phyloP scores from a whole-genome alignment of 2,888 invertebrate species.

The Aquatica leii region DNA sequence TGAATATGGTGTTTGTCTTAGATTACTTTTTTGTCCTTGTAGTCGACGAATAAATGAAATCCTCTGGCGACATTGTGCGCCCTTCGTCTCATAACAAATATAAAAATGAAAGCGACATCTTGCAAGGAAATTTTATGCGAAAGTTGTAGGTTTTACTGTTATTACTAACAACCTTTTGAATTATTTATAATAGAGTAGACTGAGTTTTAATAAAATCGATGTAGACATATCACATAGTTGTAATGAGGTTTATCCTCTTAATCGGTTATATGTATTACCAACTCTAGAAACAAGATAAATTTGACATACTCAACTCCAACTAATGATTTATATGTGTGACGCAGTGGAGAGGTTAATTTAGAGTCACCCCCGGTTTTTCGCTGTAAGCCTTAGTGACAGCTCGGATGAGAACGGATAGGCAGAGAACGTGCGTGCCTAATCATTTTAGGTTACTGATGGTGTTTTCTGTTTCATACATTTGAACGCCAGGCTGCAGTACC shows the following conservation, averaged over 20 bases:
- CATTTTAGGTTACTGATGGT: conserved; percentile 25
- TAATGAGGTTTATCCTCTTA: conserved; percentile 19
- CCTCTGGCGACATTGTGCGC: too few relatives aligned
- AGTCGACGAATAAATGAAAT: too few relatives aligned
- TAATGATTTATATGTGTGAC: conserved; percentile 36
- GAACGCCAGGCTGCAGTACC: conserved; percentile 4
- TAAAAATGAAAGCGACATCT: not conserved
- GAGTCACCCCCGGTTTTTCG: conserved; percentile 37
- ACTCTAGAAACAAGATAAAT: conserved; percentile 30
- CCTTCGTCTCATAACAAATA: too few relatives aligned
- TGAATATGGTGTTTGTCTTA: not conserved
- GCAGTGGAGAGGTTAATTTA: conserved; percentile 37
- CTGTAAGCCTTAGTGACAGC: conserved; percentile 36
- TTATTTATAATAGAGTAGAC: not conserved
- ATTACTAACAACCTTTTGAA: not conserved
- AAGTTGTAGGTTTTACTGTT: not conserved
- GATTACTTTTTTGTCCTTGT: not conserved
- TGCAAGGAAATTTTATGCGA: not conserved
- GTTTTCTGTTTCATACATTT: conserved; percentile 26
- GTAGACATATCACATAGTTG: conserved; percentile 5
- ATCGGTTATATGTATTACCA: conserved; percentile 12
- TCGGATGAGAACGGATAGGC: conserved; percentile 34
- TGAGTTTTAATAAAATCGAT: not conserved
- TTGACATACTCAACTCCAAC: conserved; percentile 32
- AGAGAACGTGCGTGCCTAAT: conserved; percentile 35